Evolutionary conservation across 1,140 invertebrate genomes (phyloP).

Genomic region (Laodelphax striatellus): DNA sequence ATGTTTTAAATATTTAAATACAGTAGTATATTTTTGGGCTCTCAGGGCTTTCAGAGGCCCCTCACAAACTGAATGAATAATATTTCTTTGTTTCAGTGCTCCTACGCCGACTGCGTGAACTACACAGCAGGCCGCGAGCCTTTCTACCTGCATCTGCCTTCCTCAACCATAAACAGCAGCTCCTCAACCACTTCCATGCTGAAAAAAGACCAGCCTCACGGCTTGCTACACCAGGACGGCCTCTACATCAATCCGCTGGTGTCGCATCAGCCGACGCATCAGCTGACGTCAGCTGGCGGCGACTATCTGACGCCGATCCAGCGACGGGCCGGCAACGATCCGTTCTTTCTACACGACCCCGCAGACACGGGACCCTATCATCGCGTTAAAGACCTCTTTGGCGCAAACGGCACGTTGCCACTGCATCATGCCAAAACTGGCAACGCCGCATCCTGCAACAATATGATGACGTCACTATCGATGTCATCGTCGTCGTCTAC

Average conservation of each 20-base stretch:
- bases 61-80: too few relatives aligned
- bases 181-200: too few relatives aligned
- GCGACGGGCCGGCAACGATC: conserved; percentile 37
- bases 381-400: conserved; percentile 66
- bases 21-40: too few relatives aligned
- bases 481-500: not conserved
- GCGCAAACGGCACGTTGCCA: conserved; percentile 12
- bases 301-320: conserved; percentile 14
- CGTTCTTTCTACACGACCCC: conserved; percentile 74
- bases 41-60: too few relatives aligned
- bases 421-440: not conserved
- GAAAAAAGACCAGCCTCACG: conserved; percentile 17
- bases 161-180: conserved; percentile 29
- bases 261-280: conserved; percentile 39
- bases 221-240: conserved; percentile 38
- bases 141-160: conserved; percentile 60
- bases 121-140: conserved; percentile 39
- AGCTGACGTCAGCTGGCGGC: conserved; percentile 16
- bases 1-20: too few relatives aligned
- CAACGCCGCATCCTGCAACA: conserved; percentile 7
- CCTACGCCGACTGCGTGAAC: conserved; percentile 39
- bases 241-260: conserved; percentile 73
- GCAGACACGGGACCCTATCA: conserved; percentile 48
- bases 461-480: not conserved
- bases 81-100: conserved; percentile 34